Evolutionary conservation across 2,113 vertebrate genomes (phyloP).

Genomic region (Misgurnus anguillicaudatus): DNA sequence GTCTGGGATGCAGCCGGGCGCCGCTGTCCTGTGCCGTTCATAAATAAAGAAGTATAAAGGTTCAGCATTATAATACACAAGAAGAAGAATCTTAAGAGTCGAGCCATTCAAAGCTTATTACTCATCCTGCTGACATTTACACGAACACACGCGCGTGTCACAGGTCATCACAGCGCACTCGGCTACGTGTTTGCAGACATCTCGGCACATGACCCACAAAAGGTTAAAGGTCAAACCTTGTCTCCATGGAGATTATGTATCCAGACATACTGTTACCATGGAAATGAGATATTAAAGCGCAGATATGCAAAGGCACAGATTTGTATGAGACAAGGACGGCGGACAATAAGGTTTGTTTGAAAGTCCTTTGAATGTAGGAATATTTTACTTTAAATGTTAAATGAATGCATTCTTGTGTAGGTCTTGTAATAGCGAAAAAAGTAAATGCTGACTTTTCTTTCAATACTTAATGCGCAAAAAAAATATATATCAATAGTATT

Average conservation of each 20-base stretch:
- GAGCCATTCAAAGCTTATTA: slow-evolving; percentile 28
- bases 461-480: too few relatives aligned
- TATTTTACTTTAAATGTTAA: not conserved
- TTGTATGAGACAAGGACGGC: slow-evolving; percentile 23
- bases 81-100: not conserved
- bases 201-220: slow-evolving; percentile 28
- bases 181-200: slow-evolving; percentile 12
- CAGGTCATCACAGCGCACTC: slow-evolving; percentile 13
- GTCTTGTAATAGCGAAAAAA: not conserved
- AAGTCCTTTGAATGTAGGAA: not conserved
- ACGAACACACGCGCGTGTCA: slow-evolving; percentile 19
- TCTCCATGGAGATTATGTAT: slow-evolving; percentile 21
- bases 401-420: not conserved
- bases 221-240: slow-evolving; percentile 32
- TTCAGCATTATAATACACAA: too few relatives aligned
- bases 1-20: too few relatives aligned
- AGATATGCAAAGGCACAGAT: slow-evolving; percentile 36
- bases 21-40: too few relatives aligned
- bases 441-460: too few relatives aligned
- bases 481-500: too few relatives aligned
- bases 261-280: slow-evolving; percentile 22
- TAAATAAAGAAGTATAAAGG: too few relatives aligned
- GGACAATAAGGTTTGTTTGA: not conserved
- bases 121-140: slow-evolving; percentile 53
- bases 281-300: slow-evolving; percentile 31